phyloP scores from a whole-genome alignment of 37 sponge, comb jelly and placozoan species.

The Ephydatia muelleri region DNA sequence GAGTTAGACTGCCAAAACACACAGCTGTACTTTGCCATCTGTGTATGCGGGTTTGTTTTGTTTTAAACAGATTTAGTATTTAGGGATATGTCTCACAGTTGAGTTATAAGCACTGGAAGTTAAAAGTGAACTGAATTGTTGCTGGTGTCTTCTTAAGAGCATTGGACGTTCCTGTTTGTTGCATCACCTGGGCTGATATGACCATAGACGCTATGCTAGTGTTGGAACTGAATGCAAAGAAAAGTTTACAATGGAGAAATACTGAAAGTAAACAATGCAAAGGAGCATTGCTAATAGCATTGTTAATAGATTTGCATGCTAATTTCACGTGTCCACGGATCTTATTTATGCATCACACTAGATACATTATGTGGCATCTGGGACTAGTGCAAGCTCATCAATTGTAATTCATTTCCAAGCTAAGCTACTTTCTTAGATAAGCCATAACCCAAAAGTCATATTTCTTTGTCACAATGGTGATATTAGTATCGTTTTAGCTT shows the following conservation, averaged over 20 bases:
- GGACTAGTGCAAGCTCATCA: too few relatives aligned
- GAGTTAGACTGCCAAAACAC: slow-evolving; percentile 41
- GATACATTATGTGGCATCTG: neutral
- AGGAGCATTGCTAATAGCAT: too few relatives aligned
- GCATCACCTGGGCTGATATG: slow-evolving; percentile 46
- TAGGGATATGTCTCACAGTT: neutral
- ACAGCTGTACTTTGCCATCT: slow-evolving; percentile 19
- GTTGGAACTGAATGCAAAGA: neutral
- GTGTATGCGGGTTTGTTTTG: too few relatives aligned
- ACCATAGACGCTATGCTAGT: slow-evolving; percentile 40
- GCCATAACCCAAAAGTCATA: too few relatives aligned
- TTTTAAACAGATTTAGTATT: too few relatives aligned
- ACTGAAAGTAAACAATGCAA: too few relatives aligned
- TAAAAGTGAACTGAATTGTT: slow-evolving; percentile 40
- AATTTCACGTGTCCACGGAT: too few relatives aligned
- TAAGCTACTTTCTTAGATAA: too few relatives aligned
- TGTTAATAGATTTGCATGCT: too few relatives aligned
- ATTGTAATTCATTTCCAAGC: too few relatives aligned
- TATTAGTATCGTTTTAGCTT: too few relatives aligned
- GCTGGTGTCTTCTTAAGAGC: slow-evolving; percentile 34
- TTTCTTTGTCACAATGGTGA: too few relatives aligned
- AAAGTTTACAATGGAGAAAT: neutral
- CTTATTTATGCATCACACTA: neutral
- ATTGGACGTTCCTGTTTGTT: neutral
- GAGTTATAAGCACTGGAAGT: neutral